These are phyloP conservation scores for Conus ventricosus DNA, from an alignment of 1,140 invertebrate genomes.

Conservation along the genomic window DNA sequence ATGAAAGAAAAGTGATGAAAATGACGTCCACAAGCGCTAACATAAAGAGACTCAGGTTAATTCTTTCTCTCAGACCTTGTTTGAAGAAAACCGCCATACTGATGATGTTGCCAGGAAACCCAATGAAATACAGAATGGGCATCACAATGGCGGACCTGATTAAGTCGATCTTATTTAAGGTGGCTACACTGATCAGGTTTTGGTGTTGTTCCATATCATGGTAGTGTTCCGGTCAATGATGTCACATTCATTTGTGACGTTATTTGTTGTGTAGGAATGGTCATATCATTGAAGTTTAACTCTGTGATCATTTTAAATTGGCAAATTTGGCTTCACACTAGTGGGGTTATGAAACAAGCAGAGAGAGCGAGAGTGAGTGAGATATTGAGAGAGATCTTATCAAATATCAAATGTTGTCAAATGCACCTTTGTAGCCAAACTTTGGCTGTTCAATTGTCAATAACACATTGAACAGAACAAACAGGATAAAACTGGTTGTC, in stretches of 20 bases:
- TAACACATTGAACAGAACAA: no score
- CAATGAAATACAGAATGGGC: background rate
- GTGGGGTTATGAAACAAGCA: no score
- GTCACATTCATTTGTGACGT: background rate
- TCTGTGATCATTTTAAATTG: no score
- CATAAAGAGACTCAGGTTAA: slow-evolving; percentile 8
- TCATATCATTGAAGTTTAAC: no score
- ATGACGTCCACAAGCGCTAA: background rate
- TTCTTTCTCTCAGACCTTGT: slow-evolving; percentile 8
- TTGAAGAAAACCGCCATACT: slow-evolving; percentile 16
- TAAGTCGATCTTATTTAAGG: background rate
- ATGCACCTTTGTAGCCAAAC: no score
- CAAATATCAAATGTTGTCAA: no score
- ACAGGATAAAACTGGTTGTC: no score
- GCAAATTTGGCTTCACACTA: no score
- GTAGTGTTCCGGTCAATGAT: background rate
- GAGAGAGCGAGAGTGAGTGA: no score
- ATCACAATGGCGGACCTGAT: background rate
- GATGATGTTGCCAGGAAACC: background rate
- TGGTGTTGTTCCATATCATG: slow-evolving; percentile 1
- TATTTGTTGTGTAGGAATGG: no score
- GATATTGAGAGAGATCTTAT: no score
- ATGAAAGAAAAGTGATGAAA: background rate
- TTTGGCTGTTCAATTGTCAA: no score
- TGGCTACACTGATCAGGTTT: slow-evolving; percentile 8